Percentiles rank a stretch among this genome's conserved stretches.
phyloP scores from a whole-genome alignment of 1,140 invertebrate genomes.

The Drosophila pruinosa region DNA sequence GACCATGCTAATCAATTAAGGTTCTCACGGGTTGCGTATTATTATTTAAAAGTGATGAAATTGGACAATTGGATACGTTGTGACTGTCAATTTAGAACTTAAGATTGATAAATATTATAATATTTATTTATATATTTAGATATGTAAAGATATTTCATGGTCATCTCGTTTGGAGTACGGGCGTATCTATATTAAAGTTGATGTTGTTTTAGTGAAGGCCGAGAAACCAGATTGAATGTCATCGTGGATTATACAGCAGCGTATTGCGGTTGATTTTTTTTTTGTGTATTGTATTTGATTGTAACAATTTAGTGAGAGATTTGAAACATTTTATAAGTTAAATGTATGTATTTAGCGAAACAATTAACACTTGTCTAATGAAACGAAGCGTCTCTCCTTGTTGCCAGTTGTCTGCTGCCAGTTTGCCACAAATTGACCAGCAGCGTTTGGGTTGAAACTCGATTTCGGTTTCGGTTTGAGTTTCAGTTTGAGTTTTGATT shows the following conservation, averaged over 20 bases:
- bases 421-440: conserved; percentile 11
- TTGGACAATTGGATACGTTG: background rate
- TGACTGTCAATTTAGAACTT: background rate
- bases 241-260: background rate
- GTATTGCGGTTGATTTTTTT: background rate
- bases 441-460: background rate
- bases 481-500: conserved; percentile 43
- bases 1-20: background rate
- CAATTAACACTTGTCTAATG: conserved; percentile 61
- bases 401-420: conserved; percentile 2
- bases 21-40: background rate
- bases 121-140: background rate
- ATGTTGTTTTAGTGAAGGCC: conserved; percentile 2
- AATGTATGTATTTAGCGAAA: conserved; percentile 35
- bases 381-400: conserved; percentile 28
- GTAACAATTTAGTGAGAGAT: conserved; percentile 22
- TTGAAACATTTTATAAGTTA: conserved; percentile 13
- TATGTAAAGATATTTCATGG: conserved; percentile 2
- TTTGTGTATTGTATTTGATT: conserved; percentile 9
- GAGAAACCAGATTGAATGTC: conserved; percentile 32
- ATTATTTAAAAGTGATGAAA: background rate
- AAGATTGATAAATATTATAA: background rate
- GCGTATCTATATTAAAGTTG: background rate
- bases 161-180: conserved; percentile 3
- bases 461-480: conserved; percentile 2